These are phyloP conservation scores for Macrotus californicus DNA, from an alignment of 2,113 vertebrate species.

Conservation along the genomic window DNA sequence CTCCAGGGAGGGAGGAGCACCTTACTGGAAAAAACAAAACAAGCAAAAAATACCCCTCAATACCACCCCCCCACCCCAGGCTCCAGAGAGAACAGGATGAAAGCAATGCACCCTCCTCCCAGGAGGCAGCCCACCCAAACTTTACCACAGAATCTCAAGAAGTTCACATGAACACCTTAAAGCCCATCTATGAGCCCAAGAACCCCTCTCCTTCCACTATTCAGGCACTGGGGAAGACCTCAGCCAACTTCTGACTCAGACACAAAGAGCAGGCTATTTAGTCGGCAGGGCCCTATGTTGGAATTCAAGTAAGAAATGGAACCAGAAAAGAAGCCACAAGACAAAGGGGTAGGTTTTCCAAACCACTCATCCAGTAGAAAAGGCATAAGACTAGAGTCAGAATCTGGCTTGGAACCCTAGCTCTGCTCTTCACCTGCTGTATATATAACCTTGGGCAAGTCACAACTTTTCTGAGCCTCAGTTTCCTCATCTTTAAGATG, in stretches of 20 bases:
- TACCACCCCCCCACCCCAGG: too few relatives aligned
- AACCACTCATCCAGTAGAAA: not conserved
- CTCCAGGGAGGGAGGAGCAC: not conserved
- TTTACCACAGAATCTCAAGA: not conserved
- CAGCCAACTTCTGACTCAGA: not conserved
- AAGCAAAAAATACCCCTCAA: not conserved
- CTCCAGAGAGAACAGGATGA: not conserved
- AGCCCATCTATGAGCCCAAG: not conserved
- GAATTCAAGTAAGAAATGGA: not conserved
- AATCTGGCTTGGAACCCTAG: not conserved
- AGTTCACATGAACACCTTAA: not conserved
- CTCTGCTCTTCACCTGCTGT: not conserved
- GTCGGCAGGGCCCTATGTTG: not conserved
- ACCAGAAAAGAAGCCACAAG: not conserved
- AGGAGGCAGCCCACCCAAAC: not conserved
- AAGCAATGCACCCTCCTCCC: not conserved
- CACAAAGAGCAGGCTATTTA: not conserved
- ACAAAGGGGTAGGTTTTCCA: not conserved
- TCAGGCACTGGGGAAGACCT: not conserved
- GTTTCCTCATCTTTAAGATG: conserved; percentile 13
- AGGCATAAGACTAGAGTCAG: not conserved
- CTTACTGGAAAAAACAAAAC: not conserved
- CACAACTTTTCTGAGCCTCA: not conserved
- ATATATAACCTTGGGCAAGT: not conserved
- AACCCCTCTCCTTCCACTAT: not conserved